These are phyloP conservation scores for Chymomyza fuscimana DNA, from an alignment of 2,888 invertebrate species.

Conservation along the genomic window DNA sequence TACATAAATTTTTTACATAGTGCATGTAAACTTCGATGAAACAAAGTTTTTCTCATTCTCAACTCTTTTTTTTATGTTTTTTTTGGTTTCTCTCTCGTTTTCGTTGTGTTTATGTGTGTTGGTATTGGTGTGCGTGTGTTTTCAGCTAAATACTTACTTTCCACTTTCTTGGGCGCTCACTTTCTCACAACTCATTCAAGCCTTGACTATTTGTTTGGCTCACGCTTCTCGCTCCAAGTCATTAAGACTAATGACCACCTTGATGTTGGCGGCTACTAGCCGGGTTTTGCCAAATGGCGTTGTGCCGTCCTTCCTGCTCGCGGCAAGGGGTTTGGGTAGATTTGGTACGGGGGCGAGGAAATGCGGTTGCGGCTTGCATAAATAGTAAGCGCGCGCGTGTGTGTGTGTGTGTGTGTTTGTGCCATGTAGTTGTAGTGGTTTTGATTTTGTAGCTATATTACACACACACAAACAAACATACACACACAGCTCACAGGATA, in stretches of 20 bases:
- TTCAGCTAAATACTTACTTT: slow-evolving; percentile 50
- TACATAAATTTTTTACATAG: no score
- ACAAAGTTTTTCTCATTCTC: no score
- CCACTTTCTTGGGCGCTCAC: slow-evolving; percentile 48
- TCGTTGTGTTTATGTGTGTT: neutral
- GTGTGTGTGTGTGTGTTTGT: slow-evolving; percentile 17
- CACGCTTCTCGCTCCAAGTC: slow-evolving; percentile 49
- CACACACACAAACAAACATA: slow-evolving; percentile 6
- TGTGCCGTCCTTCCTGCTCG: neutral
- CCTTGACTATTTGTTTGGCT: slow-evolving; percentile 37
- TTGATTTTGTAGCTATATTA: slow-evolving; percentile 63
- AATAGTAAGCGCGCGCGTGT: slow-evolving; percentile 18
- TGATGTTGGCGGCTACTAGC: slow-evolving; percentile 28
- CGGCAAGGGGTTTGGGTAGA: neutral
- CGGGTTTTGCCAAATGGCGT: slow-evolving; percentile 6
- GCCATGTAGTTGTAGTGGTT: slow-evolving; percentile 46
- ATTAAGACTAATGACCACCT: slow-evolving; percentile 75
- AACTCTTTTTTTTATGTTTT: neutral
- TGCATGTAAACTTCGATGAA: no score
- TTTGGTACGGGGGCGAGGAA: neutral
- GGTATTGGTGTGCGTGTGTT: slow-evolving; percentile 1
- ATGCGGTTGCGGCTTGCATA: slow-evolving; percentile 41
- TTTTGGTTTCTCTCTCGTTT: neutral
- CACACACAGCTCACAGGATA: neutral
- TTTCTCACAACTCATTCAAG: slow-evolving; percentile 43